These are phyloP conservation scores for Gobio gobio DNA, from an alignment of 2,113 vertebrate species.

Conservation along the genomic window DNA sequence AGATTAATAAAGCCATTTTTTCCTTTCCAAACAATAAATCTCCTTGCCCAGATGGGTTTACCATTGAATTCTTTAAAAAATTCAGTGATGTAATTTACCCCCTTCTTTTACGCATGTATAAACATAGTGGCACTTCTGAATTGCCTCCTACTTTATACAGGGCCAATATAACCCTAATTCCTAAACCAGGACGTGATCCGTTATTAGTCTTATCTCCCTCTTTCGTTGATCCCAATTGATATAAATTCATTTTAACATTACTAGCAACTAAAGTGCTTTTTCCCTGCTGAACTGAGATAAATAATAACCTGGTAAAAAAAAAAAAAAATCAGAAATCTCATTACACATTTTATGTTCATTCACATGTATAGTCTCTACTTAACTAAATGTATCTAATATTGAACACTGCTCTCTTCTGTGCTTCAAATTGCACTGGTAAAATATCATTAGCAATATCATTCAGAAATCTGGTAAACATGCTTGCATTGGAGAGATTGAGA, in stretches of 20 bases:
- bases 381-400: too few species aligned
- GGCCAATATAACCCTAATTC: neutral
- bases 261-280: too few species aligned
- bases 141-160: neutral
- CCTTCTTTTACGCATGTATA: neutral
- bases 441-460: too few species aligned
- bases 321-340: fast-evolving
- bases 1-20: neutral
- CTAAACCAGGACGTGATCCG: neutral
- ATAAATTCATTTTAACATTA: too few species aligned
- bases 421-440: too few species aligned
- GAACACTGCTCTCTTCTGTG: too few species aligned
- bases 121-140: neutral
- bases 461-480: too few species aligned
- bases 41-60: neutral
- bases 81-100: neutral
- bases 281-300: too few species aligned
- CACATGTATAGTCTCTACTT: too few species aligned
- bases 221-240: neutral
- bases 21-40: conserved; percentile 5
- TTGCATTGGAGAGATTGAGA: too few species aligned
- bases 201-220: neutral
- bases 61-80: neutral
- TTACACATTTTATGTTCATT: too few species aligned
- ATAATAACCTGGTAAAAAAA: too few species aligned